Percentiles rank a stretch among this genome's conserved stretches.
phyloP scores from a whole-genome alignment of 1,140 invertebrate genomes.

The Samia ricini region DNA sequence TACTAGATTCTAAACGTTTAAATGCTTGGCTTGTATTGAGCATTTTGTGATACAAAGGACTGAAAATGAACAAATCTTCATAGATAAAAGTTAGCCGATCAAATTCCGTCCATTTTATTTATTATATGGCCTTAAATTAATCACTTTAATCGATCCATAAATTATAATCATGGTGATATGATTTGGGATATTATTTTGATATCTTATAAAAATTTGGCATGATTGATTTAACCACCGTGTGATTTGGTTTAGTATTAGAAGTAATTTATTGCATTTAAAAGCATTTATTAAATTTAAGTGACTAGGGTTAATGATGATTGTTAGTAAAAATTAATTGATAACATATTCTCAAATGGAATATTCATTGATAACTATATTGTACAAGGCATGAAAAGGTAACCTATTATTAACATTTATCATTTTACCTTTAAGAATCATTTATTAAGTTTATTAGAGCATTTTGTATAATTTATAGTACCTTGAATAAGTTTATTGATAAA shows the following conservation, averaged over 20 bases:
- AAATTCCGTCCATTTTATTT: slow-evolving; percentile 44
- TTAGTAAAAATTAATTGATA: slow-evolving; percentile 11
- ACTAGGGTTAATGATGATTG: slow-evolving; percentile 3
- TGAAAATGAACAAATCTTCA: slow-evolving; percentile 40
- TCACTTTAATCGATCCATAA: background rate
- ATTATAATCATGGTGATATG: slow-evolving; percentile 36
- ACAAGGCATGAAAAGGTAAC: slow-evolving; percentile 19
- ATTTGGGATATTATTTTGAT: slow-evolving; percentile 30
- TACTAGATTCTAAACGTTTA: slow-evolving; percentile 15
- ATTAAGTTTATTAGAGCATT: slow-evolving; percentile 42
- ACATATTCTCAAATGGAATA: slow-evolving; percentile 7
- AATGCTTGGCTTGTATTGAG: slow-evolving; percentile 35
- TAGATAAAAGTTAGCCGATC: slow-evolving; percentile 25
- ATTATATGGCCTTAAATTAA: background rate
- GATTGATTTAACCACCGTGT: slow-evolving; percentile 66
- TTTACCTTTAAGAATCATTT: slow-evolving; percentile 46
- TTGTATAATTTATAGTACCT: slow-evolving; percentile 41
- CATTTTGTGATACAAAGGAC: slow-evolving; percentile 66
- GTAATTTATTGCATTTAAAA: slow-evolving; percentile 68
- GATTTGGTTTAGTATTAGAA: slow-evolving; percentile 55
- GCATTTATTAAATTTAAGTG: slow-evolving; percentile 70
- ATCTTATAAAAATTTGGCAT: slow-evolving; percentile 15
- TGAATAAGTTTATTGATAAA: slow-evolving; percentile 26
- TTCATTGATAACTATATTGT: background rate
- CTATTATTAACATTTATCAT: slow-evolving; percentile 35